Base-by-base conservation (phyloP, 2,797 vertebrate species). In the Anomalospiza imberbis region DNA sequence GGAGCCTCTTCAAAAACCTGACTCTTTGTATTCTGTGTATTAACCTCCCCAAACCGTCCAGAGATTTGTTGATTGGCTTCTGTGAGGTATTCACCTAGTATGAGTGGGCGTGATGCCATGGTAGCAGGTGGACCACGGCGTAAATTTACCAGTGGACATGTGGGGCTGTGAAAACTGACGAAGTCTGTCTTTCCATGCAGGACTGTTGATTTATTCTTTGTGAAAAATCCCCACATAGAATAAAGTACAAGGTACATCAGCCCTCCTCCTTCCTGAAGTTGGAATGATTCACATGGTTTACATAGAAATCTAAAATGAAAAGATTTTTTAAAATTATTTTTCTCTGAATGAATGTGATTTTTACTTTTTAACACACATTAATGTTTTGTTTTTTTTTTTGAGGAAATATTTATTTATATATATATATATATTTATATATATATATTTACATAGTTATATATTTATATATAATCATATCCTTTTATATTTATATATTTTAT, bases 111-210 rank as follows among this genome's bases (percentile, higher is more conserved):
- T 9, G 18, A 60, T 90, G 89, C 87, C 93, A 90, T 25, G 36
- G 48, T 53, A 86, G 85, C 91, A 96, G 89, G 92, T 96, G 85
- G 85, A 75, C 62, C 50, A 44, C 9, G 61, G 32, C 72, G 93
- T 8, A 81, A 44, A 85, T 94, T 89, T 91, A 72, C 32, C 48
- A 60, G 76, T 75, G 76, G 79, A 81, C 57, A 24, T 80, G 76
- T 74, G 63, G 62, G 28, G 20, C 72, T 84, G 50, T 76, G 55
- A 73, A 84, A 85, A 24, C 62, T 76, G 45, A 42, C 26, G 14
- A 77, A 6, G 5, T 58, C 31, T 70, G 25, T 58, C n/a, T 80
- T 88, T 19, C 55, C 72, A 68, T 44, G 25, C 15, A 85, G 55
- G 32, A 85, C 32, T 47, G 8, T 28, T 61, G 50, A 48, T 58